Percentiles rank a stretch among this genome's conserved stretches.
These are phyloP conservation scores for Tetragnatha versicolor DNA, from an alignment of 1,140 invertebrate genomes.

Conservation along the genomic window DNA sequence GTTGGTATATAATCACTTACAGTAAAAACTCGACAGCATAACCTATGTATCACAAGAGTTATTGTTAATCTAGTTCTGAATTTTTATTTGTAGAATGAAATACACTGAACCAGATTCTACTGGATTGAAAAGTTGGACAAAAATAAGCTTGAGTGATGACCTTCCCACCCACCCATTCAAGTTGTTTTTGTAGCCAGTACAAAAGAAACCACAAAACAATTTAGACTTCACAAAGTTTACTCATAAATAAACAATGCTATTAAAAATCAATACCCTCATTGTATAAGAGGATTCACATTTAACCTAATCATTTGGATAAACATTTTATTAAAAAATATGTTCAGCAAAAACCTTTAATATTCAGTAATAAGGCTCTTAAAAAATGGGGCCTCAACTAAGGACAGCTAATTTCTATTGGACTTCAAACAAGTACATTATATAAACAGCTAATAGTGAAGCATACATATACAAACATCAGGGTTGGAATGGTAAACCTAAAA, in stretches of 20 bases:
- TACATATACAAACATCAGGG: conserved; percentile 50
- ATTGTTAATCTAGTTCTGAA: neutral
- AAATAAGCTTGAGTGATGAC: neutral
- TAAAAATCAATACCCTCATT: neutral
- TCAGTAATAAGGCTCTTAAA: neutral
- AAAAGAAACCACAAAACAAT: neutral
- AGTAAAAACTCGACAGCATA: neutral
- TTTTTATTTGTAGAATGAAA: neutral
- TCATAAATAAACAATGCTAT: neutral
- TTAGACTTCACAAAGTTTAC: neutral
- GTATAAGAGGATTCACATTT: neutral
- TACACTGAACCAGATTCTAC: neutral
- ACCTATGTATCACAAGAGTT: neutral
- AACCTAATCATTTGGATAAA: neutral
- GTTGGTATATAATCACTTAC: neutral
- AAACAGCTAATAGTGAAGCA: conserved; percentile 50
- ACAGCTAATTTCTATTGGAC: conserved; percentile 30
- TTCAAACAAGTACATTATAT: conserved; percentile 38
- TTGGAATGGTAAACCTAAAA: conserved; percentile 53
- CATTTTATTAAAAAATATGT: too few species aligned
- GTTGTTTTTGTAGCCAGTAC: too few species aligned
- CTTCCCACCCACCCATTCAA: neutral
- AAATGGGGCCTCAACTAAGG: conserved; percentile 5
- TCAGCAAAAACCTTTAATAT: neutral
- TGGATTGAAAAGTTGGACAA: neutral